Base-by-base conservation (phyloP, 2,888 invertebrate genomes). In the Pilophorus perplexus region DNA sequence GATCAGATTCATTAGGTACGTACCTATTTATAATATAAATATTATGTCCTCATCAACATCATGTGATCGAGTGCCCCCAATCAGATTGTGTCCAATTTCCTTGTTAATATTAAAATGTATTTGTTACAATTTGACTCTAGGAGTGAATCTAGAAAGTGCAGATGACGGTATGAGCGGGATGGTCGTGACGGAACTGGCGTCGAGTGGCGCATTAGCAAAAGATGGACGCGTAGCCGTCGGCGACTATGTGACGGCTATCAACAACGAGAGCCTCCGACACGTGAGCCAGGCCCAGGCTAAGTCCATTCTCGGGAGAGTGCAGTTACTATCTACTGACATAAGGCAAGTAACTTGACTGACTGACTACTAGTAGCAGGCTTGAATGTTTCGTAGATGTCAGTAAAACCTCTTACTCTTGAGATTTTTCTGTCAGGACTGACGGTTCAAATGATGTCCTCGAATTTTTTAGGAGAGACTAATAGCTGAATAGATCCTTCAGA, bases 151-250 rank as follows among this genome's bases (percentile, higher is more conserved):
- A 23, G 84, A 84, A 69, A 78, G 82, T 33, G 78, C 79, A 27
- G 83, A 82, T 70, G 80, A 80, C 70, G 82, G 82, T 2, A 76
- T 80, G 50, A 84, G 84, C 74, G 85, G 85, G 14, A 75, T 76
- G 68, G 73, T 76, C 54, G 76, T 78, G 52, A 74, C 74, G 14
- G 71, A 71, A 44, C 76, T 84, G n/a, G 75, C 77, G 8, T 75
- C 77, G 38, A 78, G 77, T 65, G 82, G 84, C 62, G 81, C 83
- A 12, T 77, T 83, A n/a, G 78, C 78, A 62, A 76, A 78, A 69
- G 84, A 85, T 75, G 83, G 83, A 10, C 77, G 81, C 52, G 77
- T 85, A 55, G 77, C 78, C 68, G 65, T 59, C 2, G 84, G 84
- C 1, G 85, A 85, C 74, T 80, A 80, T 72, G 76, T 84, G 69